These are phyloP conservation scores for Eidolon dupreanum DNA, from an alignment of 2,797 vertebrate genomes.

Conservation along the genomic window DNA sequence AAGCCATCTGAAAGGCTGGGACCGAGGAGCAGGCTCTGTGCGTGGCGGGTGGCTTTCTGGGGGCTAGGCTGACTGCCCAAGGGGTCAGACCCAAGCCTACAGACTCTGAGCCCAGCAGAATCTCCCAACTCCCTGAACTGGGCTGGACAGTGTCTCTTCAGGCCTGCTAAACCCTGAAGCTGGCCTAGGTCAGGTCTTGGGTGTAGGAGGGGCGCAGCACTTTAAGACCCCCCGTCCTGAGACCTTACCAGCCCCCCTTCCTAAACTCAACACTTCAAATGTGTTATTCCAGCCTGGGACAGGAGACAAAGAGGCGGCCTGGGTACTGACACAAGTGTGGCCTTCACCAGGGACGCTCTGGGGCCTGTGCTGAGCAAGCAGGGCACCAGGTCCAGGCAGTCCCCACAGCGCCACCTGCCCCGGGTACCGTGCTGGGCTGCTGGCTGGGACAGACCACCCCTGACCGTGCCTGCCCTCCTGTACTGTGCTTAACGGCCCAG, in stretches of 20 bases:
- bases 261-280: not conserved
- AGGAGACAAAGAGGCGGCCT: not conserved
- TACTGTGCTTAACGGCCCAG: not conserved
- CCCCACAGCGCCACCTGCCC: not conserved
- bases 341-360: too few relatives aligned
- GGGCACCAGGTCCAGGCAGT: not conserved
- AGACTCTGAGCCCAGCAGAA: not conserved
- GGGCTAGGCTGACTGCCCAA: not conserved
- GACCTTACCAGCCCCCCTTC: not conserved
- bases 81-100: not conserved
- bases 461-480: not conserved
- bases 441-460: not conserved
- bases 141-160: not conserved
- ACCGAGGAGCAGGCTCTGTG: too few relatives aligned
- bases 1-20: not conserved
- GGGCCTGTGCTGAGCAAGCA: not conserved
- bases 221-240: too few relatives aligned
- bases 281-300: not conserved
- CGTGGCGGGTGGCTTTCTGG: accelerated
- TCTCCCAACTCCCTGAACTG: not conserved
- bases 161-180: not conserved
- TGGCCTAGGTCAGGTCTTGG: accelerated
- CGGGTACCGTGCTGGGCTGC: constrained; percentile 48
- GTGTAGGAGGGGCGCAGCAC: not conserved
- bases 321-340: not conserved